phyloP scores from a whole-genome alignment of 2,113 vertebrate genomes.

The Charina bottae region DNA sequence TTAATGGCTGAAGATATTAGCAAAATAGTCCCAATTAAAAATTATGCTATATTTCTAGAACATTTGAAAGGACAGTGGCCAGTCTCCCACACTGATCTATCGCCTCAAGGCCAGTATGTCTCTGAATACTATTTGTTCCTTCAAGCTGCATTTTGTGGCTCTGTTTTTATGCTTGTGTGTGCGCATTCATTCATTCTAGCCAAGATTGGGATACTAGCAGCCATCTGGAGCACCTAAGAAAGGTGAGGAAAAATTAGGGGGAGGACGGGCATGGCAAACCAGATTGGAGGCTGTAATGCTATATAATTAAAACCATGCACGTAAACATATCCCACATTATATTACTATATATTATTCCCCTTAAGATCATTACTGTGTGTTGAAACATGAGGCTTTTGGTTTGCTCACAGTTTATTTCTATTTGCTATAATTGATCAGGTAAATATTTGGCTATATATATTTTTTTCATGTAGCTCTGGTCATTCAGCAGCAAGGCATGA shows the following conservation, averaged over 20 bases:
- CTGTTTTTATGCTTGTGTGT: background rate
- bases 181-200: too few species aligned
- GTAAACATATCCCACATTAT: background rate
- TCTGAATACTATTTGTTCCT: background rate
- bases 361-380: background rate
- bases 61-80: background rate
- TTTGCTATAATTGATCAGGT: background rate
- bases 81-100: background rate
- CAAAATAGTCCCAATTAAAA: background rate
- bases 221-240: background rate
- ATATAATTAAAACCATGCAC: background rate
- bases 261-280: background rate
- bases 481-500: constrained; percentile 70
- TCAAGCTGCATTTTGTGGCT: background rate
- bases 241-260: background rate
- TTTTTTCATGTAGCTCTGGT: constrained; percentile 68
- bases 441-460: background rate
- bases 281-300: background rate
- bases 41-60: background rate
- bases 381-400: background rate
- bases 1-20: background rate
- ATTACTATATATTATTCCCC: background rate
- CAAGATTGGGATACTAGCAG: background rate
- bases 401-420: background rate
- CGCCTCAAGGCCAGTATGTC: too few species aligned